Percentiles rank a stretch among this genome's conserved stretches.
phyloP scores from a whole-genome alignment of 2,113 vertebrate genomes.

The Donacobius atricapilla region DNA sequence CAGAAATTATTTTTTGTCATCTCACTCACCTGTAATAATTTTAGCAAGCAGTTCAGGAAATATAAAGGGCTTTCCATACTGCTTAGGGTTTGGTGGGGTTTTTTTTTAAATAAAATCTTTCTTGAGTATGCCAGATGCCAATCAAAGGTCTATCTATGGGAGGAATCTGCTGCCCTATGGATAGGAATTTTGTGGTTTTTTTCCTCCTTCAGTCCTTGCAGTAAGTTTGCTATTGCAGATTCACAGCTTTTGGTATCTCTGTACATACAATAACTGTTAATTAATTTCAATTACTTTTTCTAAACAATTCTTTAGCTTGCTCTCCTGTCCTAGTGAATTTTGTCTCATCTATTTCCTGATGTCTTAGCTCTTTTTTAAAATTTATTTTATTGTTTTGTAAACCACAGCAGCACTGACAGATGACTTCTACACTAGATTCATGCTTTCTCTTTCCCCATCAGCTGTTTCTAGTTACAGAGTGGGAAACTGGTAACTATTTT shows the following conservation, averaged over 20 bases:
- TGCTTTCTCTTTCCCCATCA: neutral
- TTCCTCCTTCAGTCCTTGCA: neutral
- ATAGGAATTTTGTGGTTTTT: neutral
- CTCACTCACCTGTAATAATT: neutral
- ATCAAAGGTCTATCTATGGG: accelerated
- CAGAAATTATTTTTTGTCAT: neutral
- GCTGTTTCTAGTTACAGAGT: neutral
- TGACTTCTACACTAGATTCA: neutral
- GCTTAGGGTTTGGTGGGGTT: neutral
- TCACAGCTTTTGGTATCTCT: neutral
- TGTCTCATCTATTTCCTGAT: neutral
- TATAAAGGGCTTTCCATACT: neutral
- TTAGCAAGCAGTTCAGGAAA: neutral
- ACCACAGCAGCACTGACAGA: neutral
- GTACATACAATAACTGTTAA: neutral
- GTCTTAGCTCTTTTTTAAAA: neutral
- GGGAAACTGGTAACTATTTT: neutral
- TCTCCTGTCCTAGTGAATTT: neutral
- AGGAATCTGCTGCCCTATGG: neutral
- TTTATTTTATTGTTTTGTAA: neutral
- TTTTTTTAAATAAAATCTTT: neutral
- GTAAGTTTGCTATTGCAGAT: neutral
- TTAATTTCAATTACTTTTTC: neutral
- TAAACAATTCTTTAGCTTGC: neutral
- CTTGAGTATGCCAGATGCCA: neutral